Base-by-base conservation (phyloP, 2,113 vertebrate genomes). In the Dipodomys merriami region DNA sequence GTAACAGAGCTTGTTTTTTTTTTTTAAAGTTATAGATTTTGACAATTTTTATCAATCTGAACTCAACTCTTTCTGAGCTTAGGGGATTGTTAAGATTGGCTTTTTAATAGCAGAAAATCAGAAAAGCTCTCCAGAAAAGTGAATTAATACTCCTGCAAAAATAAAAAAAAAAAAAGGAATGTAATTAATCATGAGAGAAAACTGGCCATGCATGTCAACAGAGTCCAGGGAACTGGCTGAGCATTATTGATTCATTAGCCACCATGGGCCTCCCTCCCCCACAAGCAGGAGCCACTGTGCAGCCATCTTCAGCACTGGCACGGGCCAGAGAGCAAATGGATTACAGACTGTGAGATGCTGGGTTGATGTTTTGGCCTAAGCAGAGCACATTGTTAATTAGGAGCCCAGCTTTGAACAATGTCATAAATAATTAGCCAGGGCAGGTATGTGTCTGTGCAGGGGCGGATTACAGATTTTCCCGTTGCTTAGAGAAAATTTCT, bases 181-280 rank as follows among this genome's bases (percentile, higher is more conserved):
- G 74, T 93, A 95, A 97, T 97, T 96, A 95, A 96, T 93, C 18
- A 95, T 1, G 5, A 96, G 73, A 96, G 90, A 82, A 96, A 97
- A 95, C 77, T 90, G 57, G 69, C 53, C 62, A 10, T 1, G 83
- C 84, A 79, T 91, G 57, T 94, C 89, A 46, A 93, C 57, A 67
- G 62, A 95, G 39, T 76, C 91, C 71, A 90, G 90, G 92, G 91
- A 96, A 88, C 65, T 90, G 88, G 77, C 9, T 0, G 27, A 86
- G 82, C 49, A 57, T 71, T 68, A 57, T 69, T 83, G 95, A 87
- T 78, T 96, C 72, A 20, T 95, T 95, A 93, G 30, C 22, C 3
- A 46, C 49, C 2, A 0, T 16, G 39, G 35, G 39, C 16, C 65
- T 53, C 44, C 68, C 88, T 86, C 62, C 57, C 29, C 72, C 22